Base-by-base conservation (phyloP, 1,140 invertebrate species). In the Brachionus plicatilis region DNA sequence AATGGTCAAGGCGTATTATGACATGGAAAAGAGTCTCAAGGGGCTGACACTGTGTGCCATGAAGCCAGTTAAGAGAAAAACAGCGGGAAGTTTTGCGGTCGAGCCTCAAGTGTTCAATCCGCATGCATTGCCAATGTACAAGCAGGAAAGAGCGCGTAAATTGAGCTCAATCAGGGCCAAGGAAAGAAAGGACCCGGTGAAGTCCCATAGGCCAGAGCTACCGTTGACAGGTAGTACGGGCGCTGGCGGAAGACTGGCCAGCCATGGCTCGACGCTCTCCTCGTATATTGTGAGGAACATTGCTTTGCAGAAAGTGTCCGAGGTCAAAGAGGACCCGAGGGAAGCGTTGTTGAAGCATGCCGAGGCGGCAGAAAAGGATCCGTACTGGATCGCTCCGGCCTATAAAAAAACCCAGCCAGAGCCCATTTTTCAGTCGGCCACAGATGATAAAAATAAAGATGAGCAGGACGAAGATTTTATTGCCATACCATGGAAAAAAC, bases 201-300 rank as follows among this genome's bases (percentile, higher is more conserved):
- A 96, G 90, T 98, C 96, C 1, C 92, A 92, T 85, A 89, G 95
- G 86, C 97, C 95, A n/a, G 97, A 99, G 90, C 90, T 99, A 66
- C 97, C 97, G 0, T 95, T 99, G n/a, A 90, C 88, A 76, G 98
- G 96, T 17, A 14, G 72, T 72, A 92, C 92, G 85, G 95, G 95
- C 20, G 93, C 94, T 86, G 95, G 95, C 47, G 96, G 96, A n/a
- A 92, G 96, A 86, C 93, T 99, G 2, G 96, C 95, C 0, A 94
- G 94, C 0, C 96, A 96, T 72, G 98, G 98, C 37, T 95, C 95
- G 83, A 99, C 97, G 0, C 91, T 99, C 0, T 97, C 96, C 85
- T 98, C 96, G 0, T 99, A 96, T 89, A 96, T 99, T 27, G 98
- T 98, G 66, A 92, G 96, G 83, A 96, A 98, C 88, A 91, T 99